A percentile compares a stretch with the other conserved stretches of the same genome.
phyloP scores from a whole-genome alignment of 2,113 vertebrate genomes.

The Puma concolor region DNA sequence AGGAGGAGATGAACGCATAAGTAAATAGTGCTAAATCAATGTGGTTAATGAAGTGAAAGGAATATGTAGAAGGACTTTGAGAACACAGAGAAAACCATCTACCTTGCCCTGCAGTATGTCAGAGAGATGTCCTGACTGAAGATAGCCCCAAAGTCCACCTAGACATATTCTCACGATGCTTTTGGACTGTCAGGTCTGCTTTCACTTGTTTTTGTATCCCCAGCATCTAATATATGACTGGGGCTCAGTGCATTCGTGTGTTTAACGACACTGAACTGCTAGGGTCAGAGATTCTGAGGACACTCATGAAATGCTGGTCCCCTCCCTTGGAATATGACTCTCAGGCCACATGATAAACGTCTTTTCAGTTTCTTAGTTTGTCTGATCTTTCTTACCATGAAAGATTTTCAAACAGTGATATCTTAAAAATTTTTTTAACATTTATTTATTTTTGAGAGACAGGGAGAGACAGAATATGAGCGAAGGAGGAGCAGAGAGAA shows the following conservation, averaged over 20 bases:
- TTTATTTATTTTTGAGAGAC: too few relatives aligned
- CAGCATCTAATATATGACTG: neutral
- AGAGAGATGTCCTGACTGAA: neutral
- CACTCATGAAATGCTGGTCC: neutral
- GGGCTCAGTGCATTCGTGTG: neutral
- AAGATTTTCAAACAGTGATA: conserved; percentile 11
- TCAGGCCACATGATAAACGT: neutral
- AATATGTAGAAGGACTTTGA: neutral
- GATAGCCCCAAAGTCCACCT: neutral
- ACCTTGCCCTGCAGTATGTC: neutral
- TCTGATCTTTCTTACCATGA: neutral
- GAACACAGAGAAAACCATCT: neutral
- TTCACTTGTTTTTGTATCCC: neutral
- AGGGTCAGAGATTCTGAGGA: neutral
- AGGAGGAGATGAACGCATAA: neutral
- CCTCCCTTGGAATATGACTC: neutral
- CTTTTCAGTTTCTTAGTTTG: neutral
- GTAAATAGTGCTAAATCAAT: neutral
- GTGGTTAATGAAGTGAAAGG: conserved; percentile 19
- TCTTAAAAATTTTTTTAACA: neutral
- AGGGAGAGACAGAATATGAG: too few relatives aligned
- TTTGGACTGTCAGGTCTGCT: neutral
- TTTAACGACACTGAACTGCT: neutral
- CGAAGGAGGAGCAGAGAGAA: too few relatives aligned
- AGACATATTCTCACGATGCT: neutral